Percentiles rank a stretch among this genome's conserved stretches.
These are phyloP conservation scores for Thalassophryne amazonica DNA, from an alignment of 2,797 vertebrate genomes.

Conservation along the genomic window DNA sequence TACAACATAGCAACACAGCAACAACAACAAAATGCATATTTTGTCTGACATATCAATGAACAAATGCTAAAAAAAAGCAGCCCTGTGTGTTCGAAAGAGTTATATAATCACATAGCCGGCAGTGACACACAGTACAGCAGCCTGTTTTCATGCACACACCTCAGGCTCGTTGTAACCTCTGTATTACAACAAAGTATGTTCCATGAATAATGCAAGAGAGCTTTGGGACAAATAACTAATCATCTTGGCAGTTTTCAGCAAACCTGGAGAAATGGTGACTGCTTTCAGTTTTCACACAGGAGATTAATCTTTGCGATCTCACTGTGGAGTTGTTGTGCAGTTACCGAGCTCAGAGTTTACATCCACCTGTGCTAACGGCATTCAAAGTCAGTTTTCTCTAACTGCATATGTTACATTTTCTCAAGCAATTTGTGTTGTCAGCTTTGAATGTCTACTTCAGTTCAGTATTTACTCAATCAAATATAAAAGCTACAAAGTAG, in stretches of 20 bases:
- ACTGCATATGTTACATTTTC: no score
- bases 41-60: constrained; percentile 13
- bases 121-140: constrained; percentile 16
- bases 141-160: constrained; percentile 43
- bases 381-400: no score
- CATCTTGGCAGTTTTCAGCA: constrained; percentile 22
- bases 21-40: neutral
- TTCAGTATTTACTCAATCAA: no score
- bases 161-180: constrained; percentile 51
- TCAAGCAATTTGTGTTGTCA: no score
- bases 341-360: no score
- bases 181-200: constrained; percentile 44
- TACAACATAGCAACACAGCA: constrained; percentile 28
- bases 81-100: constrained; percentile 22
- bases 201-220: constrained; percentile 50
- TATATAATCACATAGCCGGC: constrained; percentile 35
- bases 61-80: constrained; percentile 1
- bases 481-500: no score
- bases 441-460: no score
- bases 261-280: constrained; percentile 9
- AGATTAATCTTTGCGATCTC: no score
- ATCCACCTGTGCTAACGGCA: no score
- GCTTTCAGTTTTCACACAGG: no score
- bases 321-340: no score
- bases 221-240: constrained; percentile 37